A percentile compares a stretch with the other conserved stretches of the same genome.
phyloP scores from a whole-genome alignment of 2,888 invertebrate species.

The Molanna angustata region DNA sequence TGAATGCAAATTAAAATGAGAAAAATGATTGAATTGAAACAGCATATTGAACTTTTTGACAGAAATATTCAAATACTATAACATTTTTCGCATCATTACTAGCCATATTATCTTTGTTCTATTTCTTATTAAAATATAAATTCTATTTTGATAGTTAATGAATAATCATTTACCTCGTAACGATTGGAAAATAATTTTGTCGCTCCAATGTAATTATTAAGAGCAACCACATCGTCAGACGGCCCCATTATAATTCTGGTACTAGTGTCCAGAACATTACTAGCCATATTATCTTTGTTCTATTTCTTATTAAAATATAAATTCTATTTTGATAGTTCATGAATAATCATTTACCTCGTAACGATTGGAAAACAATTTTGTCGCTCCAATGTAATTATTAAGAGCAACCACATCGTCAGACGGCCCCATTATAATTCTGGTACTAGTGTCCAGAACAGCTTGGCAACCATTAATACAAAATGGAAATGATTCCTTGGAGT shows the following conservation, averaged over 20 bases:
- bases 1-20: too few species aligned
- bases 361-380: constrained; percentile 36
- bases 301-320: neutral
- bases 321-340: constrained; percentile 7
- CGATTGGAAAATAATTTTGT: constrained; percentile 36
- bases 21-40: too few species aligned
- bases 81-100: too few species aligned
- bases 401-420: constrained; percentile 40
- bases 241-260: constrained; percentile 46
- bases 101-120: too few species aligned
- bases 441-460: constrained; percentile 45
- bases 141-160: too few species aligned
- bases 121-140: too few species aligned
- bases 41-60: too few species aligned
- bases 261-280: constrained; percentile 45
- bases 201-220: constrained; percentile 44
- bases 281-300: too few species aligned
- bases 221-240: constrained; percentile 38
- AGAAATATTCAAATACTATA: too few species aligned
- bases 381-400: constrained; percentile 43
- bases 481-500: constrained; percentile 33
- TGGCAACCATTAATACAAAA: constrained; percentile 42
- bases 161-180: constrained; percentile 40
- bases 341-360: constrained; percentile 36
- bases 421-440: constrained; percentile 46